These are phyloP conservation scores for Liposcelis brunnea DNA, from an alignment of 2,888 invertebrate species.

Conservation along the genomic window DNA sequence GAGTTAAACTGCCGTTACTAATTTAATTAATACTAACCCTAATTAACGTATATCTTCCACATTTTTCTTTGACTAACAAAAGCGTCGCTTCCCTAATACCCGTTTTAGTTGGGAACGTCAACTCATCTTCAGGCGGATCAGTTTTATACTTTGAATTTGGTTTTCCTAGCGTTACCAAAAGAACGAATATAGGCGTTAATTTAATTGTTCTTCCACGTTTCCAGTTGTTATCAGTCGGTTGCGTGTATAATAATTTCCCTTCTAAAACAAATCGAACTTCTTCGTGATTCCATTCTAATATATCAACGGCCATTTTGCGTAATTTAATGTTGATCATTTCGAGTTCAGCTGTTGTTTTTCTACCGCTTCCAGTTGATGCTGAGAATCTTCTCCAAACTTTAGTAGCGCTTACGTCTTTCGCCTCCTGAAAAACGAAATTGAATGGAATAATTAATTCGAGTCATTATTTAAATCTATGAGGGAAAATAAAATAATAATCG, in stretches of 20 bases:
- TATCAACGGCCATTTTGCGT: slow-evolving; percentile 84
- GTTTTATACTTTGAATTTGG: slow-evolving; percentile 52
- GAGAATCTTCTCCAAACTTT: slow-evolving; percentile 57
- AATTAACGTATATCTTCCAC: slow-evolving; percentile 67
- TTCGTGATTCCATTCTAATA: slow-evolving; percentile 86
- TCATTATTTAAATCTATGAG: too few species aligned
- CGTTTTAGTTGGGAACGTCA: slow-evolving; percentile 47
- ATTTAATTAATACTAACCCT: slow-evolving; percentile 31
- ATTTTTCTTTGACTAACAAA: slow-evolving; percentile 75
- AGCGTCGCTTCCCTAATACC: slow-evolving; percentile 76
- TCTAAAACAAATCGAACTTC: slow-evolving; percentile 83
- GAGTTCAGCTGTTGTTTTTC: slow-evolving; percentile 61
- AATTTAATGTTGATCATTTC: slow-evolving; percentile 80
- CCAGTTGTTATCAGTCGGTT: slow-evolving; percentile 84
- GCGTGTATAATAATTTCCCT: slow-evolving; percentile 71
- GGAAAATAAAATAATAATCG: too few species aligned
- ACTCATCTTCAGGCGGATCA: slow-evolving; percentile 40
- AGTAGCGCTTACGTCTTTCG: slow-evolving; percentile 73
- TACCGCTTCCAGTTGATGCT: slow-evolving; percentile 26
- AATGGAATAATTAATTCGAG: neutral
- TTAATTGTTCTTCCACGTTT: slow-evolving; percentile 76
- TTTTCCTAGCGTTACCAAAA: slow-evolving; percentile 80
- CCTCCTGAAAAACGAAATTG: slow-evolving; percentile 34
- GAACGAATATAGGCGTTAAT: slow-evolving; percentile 70
- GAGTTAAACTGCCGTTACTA: too few species aligned